Base-by-base conservation (phyloP, 2,113 vertebrate species). In the Melanerpes aurifrons region DNA sequence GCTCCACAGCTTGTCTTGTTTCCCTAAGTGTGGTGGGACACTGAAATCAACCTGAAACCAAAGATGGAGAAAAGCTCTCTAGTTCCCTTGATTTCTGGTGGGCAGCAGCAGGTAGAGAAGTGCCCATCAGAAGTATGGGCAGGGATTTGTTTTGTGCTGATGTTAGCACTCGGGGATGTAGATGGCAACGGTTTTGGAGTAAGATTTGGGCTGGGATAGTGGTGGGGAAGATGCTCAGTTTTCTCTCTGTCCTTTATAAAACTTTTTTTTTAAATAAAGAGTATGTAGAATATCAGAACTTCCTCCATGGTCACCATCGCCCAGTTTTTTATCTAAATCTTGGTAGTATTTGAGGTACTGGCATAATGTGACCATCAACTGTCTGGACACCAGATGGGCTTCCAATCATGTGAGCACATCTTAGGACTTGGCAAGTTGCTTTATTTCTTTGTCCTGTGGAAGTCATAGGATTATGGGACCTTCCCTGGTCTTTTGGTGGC, bases 11-110 rank as follows among this genome's bases (percentile, higher is more conserved):
- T 69, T 18, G 5, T 6, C 54, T 37, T 11, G 1, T 20, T 29
- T 20, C 32, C 7, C 0, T 19, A 35, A 87, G 47, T 0, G 0
- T 28, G 56, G 18, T n/a, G 61, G 56, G 58, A 32, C 8, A 1
- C 9, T 10, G 75, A 19, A 4, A 32, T 16, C 29, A 35, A 19
- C 1, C 31, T 6, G 57, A 10, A 47, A 57, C 0, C 1, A 31
- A 50, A 8, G 35, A 12, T 14, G 62, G 35, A 47, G 25, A 40
- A 43, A 58, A 61, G 25, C 20, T 43, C 28, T 18, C 35, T 50
- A 43, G 4, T 10, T 87, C 2, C 19, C 12, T 56, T 9, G 9
- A 2, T 18, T 82, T 57, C 29, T 82, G 56, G 2, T 45, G 56
- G 32, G 6, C 12, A 32, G 18, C 35, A 45, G 31, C 25, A 16